These are phyloP conservation scores for Pycnonotus jocosus DNA, from an alignment of 2,113 vertebrate genomes.

Conservation along the genomic window DNA sequence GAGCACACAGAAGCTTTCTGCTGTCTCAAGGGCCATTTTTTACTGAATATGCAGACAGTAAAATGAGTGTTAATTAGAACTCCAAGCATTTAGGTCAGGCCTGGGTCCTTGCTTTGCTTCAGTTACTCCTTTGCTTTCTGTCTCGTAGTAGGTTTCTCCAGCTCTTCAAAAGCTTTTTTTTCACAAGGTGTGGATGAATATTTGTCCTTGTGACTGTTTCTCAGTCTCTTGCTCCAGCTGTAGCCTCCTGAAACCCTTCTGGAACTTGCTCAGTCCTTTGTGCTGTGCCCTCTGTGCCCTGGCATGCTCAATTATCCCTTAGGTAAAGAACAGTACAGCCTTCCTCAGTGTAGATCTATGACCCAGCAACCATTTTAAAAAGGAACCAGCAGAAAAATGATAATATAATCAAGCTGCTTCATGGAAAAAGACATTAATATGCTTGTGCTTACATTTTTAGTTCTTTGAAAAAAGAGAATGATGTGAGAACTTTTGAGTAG, in stretches of 20 bases:
- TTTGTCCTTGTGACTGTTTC: background rate
- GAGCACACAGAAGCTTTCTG: background rate
- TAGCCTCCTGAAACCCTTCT: background rate
- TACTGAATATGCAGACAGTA: background rate
- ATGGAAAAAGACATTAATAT: background rate
- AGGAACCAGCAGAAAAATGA: background rate
- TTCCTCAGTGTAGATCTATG: accelerated
- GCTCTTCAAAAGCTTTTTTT: background rate
- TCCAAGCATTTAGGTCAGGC: background rate
- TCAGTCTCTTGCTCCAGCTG: background rate
- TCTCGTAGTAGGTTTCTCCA: background rate
- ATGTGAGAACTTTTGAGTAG: background rate
- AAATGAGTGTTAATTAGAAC: background rate
- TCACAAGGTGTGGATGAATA: background rate
- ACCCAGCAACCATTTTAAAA: background rate
- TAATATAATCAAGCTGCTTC: background rate
- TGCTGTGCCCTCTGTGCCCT: background rate
- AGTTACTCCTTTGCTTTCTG: background rate
- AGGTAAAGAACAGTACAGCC: background rate
- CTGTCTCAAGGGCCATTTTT: background rate
- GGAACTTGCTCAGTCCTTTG: background rate
- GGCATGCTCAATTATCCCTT: background rate
- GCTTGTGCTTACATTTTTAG: background rate
- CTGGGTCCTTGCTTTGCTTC: background rate
- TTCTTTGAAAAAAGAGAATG: background rate